Percentiles rank a stretch among this genome's conserved stretches.
phyloP scores from a whole-genome alignment of 1,140 invertebrate genomes.

The Spodoptera frugiperda region DNA sequence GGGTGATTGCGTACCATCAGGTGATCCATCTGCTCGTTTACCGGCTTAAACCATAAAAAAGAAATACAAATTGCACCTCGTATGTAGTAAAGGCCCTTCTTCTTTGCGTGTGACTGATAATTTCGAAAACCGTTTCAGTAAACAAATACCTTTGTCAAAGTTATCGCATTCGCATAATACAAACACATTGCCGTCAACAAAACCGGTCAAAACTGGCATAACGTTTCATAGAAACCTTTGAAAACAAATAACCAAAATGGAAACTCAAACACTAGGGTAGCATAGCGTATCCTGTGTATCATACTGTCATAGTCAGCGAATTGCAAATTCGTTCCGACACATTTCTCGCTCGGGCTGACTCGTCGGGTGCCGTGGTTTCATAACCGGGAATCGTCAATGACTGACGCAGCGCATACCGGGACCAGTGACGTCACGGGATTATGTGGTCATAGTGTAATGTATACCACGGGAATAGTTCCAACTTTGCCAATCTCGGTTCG shows the following conservation, averaged over 20 bases:
- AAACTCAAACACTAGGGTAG: background rate
- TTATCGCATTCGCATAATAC: too few species aligned
- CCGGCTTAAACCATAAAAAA: too few species aligned
- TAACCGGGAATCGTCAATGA: constrained; percentile 38
- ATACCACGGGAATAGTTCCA: constrained; percentile 9
- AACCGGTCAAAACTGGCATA: too few species aligned
- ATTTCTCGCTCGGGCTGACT: constrained; percentile 28
- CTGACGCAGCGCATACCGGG: constrained; percentile 36
- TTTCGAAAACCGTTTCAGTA: too few species aligned
- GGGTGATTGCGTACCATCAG: too few species aligned
- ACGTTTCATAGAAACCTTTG: too few species aligned
- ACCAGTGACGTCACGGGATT: constrained; percentile 25
- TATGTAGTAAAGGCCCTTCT: too few species aligned
- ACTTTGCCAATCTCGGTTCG: constrained; percentile 18
- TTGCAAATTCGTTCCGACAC: constrained; percentile 39
- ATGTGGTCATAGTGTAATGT: constrained; percentile 31
- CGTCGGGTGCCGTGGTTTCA: constrained; percentile 21
- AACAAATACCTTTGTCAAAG: too few species aligned
- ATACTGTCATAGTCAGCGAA: constrained; percentile 11
- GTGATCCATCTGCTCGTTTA: too few species aligned
- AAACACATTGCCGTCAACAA: too few species aligned
- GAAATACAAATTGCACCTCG: too few species aligned
- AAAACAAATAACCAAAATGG: background rate
- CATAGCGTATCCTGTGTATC: background rate
- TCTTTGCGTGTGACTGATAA: too few species aligned